A percentile compares a stretch with the other conserved stretches of the same genome.
phyloP scores from a whole-genome alignment of 2,113 vertebrate species.

The Stigmatopora nigra region DNA sequence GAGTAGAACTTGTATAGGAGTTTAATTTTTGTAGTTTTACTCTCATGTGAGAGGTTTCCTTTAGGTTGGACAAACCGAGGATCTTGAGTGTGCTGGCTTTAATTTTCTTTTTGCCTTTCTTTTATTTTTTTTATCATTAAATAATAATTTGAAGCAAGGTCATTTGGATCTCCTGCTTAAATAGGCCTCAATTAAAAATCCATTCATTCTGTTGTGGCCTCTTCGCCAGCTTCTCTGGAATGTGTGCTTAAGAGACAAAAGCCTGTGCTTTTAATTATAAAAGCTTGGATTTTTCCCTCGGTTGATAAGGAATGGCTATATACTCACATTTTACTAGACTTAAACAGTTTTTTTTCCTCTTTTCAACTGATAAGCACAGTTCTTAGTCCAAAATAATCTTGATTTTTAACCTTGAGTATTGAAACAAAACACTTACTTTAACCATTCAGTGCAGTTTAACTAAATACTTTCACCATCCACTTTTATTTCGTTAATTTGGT shows the following conservation, averaged over 20 bases:
- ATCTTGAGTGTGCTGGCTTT: slow-evolving; percentile 59
- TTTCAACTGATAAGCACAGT: slow-evolving; percentile 47
- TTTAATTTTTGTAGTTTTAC: slow-evolving; percentile 20
- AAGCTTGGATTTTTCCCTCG: slow-evolving; percentile 59
- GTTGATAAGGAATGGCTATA: slow-evolving; percentile 54
- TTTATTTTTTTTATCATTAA: slow-evolving; percentile 68
- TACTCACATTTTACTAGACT: slow-evolving; percentile 23
- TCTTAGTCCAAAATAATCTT: slow-evolving; percentile 44
- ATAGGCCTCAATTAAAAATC: slow-evolving; percentile 76
- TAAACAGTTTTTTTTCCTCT: slow-evolving; percentile 59
- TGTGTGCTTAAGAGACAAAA: slow-evolving; percentile 69
- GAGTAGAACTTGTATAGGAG: background rate
- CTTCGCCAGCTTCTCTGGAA: slow-evolving; percentile 64
- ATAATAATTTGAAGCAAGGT: slow-evolving; percentile 76
- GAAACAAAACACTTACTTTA: slow-evolving; percentile 45
- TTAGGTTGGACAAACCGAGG: slow-evolving; percentile 54
- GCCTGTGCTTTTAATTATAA: slow-evolving; percentile 69
- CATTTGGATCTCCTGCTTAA: slow-evolving; percentile 75
- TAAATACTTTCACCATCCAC: background rate
- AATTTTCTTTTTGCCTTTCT: slow-evolving; percentile 56
- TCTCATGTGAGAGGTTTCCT: slow-evolving; percentile 56
- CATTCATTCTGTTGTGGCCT: slow-evolving; percentile 72
- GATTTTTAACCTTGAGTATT: slow-evolving; percentile 45
- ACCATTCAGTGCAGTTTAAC: background rate
- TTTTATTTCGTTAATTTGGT: no score